These are phyloP conservation scores for Gouania willdenowi DNA, from an alignment of 2,797 vertebrate species.

Conservation along the genomic window DNA sequence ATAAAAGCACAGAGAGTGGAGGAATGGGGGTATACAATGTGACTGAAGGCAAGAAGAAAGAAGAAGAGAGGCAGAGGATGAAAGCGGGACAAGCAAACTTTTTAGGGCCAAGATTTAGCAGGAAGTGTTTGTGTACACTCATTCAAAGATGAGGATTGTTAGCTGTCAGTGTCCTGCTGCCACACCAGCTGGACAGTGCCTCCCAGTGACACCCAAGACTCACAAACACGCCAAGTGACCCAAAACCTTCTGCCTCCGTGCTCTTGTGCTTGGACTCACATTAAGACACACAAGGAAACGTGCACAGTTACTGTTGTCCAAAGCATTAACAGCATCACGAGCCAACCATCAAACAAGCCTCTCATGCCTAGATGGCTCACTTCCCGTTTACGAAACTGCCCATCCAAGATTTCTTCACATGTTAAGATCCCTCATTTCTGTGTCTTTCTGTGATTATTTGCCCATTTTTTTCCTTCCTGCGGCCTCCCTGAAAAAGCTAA, in stretches of 20 bases:
- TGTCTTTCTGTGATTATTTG: slow-evolving; percentile 40
- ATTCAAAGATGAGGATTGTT: slow-evolving; percentile 50
- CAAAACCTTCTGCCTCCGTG: slow-evolving; percentile 55
- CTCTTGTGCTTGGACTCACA: slow-evolving; percentile 14
- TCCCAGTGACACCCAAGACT: slow-evolving; percentile 51
- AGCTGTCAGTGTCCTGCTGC: slow-evolving; percentile 62
- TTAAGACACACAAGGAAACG: neutral
- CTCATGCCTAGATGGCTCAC: slow-evolving; percentile 58
- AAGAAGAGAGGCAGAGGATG: slow-evolving; percentile 15
- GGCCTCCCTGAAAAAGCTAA: slow-evolving; percentile 49
- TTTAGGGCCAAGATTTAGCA: slow-evolving; percentile 31
- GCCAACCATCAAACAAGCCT: slow-evolving; percentile 63
- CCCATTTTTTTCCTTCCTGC: slow-evolving; percentile 61
- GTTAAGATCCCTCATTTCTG: slow-evolving; percentile 56
- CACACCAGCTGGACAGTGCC: slow-evolving; percentile 65
- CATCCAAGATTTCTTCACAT: slow-evolving; percentile 62
- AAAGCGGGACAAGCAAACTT: slow-evolving; percentile 14
- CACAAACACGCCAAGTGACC: slow-evolving; percentile 51
- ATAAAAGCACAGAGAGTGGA: slow-evolving; percentile 18
- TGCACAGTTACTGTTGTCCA: slow-evolving; percentile 40
- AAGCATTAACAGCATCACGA: slow-evolving; percentile 45
- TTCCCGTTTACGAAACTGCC: slow-evolving; percentile 57
- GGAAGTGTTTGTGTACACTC: neutral
- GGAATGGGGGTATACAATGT: slow-evolving; percentile 13
- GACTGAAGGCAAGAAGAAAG: slow-evolving; percentile 24